phyloP scores from a whole-genome alignment of 2,797 vertebrate species.

The Harpagifer antarcticus region DNA sequence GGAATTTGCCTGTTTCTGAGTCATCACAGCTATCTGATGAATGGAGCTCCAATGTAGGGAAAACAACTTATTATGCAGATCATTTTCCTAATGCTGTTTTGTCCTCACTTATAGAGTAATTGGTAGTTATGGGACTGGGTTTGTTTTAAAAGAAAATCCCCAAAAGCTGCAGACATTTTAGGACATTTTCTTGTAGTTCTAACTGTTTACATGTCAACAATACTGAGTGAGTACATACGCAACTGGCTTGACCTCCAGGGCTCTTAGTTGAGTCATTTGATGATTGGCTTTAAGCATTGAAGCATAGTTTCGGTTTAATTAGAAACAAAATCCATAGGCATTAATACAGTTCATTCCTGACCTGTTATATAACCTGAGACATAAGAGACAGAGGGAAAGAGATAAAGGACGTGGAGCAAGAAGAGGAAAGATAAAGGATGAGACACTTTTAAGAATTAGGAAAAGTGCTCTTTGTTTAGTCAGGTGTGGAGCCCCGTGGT shows the following conservation, averaged over 20 bases:
- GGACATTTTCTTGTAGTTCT: background rate
- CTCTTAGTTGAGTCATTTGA: slow-evolving; percentile 50
- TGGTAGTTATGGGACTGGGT: slow-evolving; percentile 23
- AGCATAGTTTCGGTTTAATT: slow-evolving; percentile 61
- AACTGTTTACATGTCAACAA: slow-evolving; percentile 31
- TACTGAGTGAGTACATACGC: slow-evolving; percentile 14
- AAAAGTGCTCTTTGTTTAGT: slow-evolving; percentile 82
- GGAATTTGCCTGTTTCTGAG: slow-evolving; percentile 59
- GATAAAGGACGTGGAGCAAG: slow-evolving; percentile 28
- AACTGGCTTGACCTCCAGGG: slow-evolving; percentile 37
- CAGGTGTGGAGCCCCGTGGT: slow-evolving; percentile 84
- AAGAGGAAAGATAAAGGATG: slow-evolving; percentile 51
- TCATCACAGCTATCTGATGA: slow-evolving; percentile 28
- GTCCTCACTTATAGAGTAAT: slow-evolving; percentile 20
- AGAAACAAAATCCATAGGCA: slow-evolving; percentile 62
- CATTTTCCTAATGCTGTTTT: slow-evolving; percentile 12
- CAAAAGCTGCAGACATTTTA: background rate
- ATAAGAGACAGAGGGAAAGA: slow-evolving; percentile 35
- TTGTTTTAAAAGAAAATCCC: slow-evolving; percentile 10
- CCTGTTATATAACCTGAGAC: slow-evolving; percentile 54
- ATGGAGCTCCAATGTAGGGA: slow-evolving; percentile 5
- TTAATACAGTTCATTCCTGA: slow-evolving; percentile 56
- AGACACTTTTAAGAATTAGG: slow-evolving; percentile 64
- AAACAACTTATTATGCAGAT: slow-evolving; percentile 29
- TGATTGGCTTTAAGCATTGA: slow-evolving; percentile 55